Percentiles rank a stretch among this genome's conserved stretches.
These are phyloP conservation scores for Glyptemys insculpta DNA, from an alignment of 2,797 vertebrate species.

Conservation along the genomic window DNA sequence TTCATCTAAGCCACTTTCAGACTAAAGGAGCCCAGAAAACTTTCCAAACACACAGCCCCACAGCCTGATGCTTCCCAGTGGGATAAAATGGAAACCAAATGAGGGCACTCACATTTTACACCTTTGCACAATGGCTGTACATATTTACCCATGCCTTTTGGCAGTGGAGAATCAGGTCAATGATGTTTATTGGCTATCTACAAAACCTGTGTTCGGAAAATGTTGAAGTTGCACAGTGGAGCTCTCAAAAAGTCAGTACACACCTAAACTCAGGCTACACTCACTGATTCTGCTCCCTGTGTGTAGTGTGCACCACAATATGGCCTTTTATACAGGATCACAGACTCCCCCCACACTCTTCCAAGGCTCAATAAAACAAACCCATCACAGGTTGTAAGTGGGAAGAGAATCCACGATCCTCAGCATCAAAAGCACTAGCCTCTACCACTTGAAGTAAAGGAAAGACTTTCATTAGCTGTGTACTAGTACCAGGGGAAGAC, in stretches of 20 bases:
- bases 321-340: not conserved
- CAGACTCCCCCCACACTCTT: not conserved
- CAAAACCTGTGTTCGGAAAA: not conserved
- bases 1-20: not conserved
- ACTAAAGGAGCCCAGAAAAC: slow-evolving; percentile 8
- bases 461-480: not conserved
- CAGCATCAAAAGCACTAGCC: not conserved
- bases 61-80: not conserved
- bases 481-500: not conserved
- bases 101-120: not conserved
- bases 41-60: not conserved
- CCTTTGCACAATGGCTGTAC: not conserved
- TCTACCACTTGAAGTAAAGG: not conserved
- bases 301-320: not conserved
- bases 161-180: not conserved
- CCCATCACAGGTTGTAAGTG: not conserved
- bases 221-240: slow-evolving; percentile 7
- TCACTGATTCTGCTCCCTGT: not conserved
- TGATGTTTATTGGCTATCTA: slow-evolving; percentile 13
- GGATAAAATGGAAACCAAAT: not conserved
- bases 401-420: not conserved
- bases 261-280: slow-evolving; percentile 45
- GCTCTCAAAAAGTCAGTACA: slow-evolving; percentile 4
- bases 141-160: not conserved
- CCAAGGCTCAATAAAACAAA: not conserved